These are phyloP conservation scores for Drosophila sproati DNA, from an alignment of 1,140 invertebrate genomes.

Conservation along the genomic window DNA sequence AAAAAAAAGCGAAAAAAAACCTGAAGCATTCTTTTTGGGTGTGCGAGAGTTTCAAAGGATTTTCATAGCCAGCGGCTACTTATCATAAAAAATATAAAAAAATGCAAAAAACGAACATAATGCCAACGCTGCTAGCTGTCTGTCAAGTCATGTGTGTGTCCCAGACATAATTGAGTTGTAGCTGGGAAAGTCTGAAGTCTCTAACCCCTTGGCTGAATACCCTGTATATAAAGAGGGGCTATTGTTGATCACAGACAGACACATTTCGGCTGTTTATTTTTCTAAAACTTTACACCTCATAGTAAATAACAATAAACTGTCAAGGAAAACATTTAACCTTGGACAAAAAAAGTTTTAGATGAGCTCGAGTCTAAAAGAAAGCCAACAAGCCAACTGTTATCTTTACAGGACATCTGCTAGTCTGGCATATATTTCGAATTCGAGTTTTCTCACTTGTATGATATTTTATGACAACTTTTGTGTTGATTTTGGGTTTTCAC, in stretches of 20 bases:
- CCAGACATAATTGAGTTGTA: slow-evolving; percentile 79
- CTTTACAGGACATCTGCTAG: slow-evolving; percentile 21
- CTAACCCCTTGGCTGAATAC: slow-evolving; percentile 32
- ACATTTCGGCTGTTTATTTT: too few species aligned
- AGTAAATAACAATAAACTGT: too few species aligned
- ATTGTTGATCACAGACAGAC: not conserved
- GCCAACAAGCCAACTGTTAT: not conserved
- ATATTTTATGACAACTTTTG: slow-evolving; percentile 70
- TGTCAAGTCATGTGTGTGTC: slow-evolving; percentile 77
- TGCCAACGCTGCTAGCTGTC: slow-evolving; percentile 60
- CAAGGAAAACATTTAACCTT: too few species aligned
- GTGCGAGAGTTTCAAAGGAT: slow-evolving; percentile 68
- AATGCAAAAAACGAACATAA: slow-evolving; percentile 53
- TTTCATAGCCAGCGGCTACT: slow-evolving; percentile 79
- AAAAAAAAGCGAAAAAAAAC: slow-evolving; percentile 2
- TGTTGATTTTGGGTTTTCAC: slow-evolving; percentile 62
- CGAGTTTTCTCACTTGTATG: slow-evolving; percentile 37
- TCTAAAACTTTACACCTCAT: too few species aligned
- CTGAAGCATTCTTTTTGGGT: slow-evolving; percentile 18
- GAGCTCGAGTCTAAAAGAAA: too few species aligned
- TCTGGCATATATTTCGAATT: not conserved
- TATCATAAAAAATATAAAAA: slow-evolving; percentile 69
- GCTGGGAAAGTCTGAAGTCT: slow-evolving; percentile 28
- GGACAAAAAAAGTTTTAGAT: too few species aligned
- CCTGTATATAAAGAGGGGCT: not conserved